Percentiles rank a stretch among this genome's conserved stretches.
Conservation (phyloP, 2,797 vertebrate species). For the Ctenopoma multispine region DNA sequence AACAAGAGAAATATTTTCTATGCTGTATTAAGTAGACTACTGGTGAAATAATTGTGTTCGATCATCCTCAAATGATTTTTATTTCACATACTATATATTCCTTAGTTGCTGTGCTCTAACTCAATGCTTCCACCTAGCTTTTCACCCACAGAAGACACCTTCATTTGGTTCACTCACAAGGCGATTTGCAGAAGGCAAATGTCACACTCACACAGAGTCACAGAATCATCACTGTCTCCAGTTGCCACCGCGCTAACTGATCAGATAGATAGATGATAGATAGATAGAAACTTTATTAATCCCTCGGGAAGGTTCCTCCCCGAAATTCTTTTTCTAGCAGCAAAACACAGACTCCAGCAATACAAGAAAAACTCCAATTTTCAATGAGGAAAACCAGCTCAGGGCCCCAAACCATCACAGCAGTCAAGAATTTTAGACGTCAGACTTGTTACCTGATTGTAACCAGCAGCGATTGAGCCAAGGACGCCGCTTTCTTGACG, state of each 20-base stretch:
- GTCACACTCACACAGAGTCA: slow-evolving; percentile 1
- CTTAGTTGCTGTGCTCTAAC: slow-evolving; percentile 53
- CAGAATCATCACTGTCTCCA: slow-evolving; percentile 25
- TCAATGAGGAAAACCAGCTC: slow-evolving; percentile 29
- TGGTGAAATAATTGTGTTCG: slow-evolving; percentile 33
- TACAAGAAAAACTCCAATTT: too few relatives aligned
- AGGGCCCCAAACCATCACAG: neutral
- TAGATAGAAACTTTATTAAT: too few relatives aligned
- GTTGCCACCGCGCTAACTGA: slow-evolving; percentile 1
- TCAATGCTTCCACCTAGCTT: slow-evolving; percentile 82
- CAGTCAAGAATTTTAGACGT: slow-evolving; percentile 6
- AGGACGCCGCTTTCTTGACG: neutral
- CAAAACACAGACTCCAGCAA: too few relatives aligned
- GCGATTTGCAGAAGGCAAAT: slow-evolving; percentile 38
- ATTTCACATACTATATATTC: slow-evolving; percentile 34
- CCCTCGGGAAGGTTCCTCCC: too few relatives aligned
- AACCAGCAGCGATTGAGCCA: slow-evolving; percentile 6
- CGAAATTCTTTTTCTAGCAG: too few relatives aligned
- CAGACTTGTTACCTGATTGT: slow-evolving; percentile 9
- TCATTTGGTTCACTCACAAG: slow-evolving; percentile 34
- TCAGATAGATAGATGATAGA: too few relatives aligned
- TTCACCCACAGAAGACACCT: slow-evolving; percentile 73
- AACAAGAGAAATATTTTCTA: slow-evolving; percentile 8
- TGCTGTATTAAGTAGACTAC: neutral
- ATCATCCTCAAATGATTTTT: slow-evolving; percentile 47